Evolutionary conservation across 1,140 invertebrate genomes (phyloP).

Genomic region (Meloidogyne floridensis): DNA sequence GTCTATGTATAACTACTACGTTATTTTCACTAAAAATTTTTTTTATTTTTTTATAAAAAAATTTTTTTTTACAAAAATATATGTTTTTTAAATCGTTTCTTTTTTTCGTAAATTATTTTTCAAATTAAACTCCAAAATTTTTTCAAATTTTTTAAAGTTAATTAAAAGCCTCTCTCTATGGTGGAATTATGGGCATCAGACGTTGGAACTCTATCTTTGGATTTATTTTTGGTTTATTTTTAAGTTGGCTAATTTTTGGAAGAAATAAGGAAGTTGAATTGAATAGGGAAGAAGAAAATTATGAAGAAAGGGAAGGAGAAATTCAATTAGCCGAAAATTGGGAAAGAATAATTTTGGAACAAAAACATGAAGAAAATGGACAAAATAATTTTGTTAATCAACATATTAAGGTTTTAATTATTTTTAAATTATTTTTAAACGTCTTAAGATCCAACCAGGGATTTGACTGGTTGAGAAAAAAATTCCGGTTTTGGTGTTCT

Average conservation of each 20-base stretch:
- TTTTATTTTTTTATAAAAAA: too few relatives aligned
- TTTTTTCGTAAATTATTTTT: too few relatives aligned
- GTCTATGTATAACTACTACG: too few relatives aligned
- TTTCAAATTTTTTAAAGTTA: too few relatives aligned
- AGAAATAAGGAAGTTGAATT: neutral
- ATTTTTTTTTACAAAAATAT: too few relatives aligned
- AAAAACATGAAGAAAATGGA: neutral
- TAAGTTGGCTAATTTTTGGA: slow-evolving; percentile 16
- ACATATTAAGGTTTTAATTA: neutral
- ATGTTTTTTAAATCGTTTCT: too few relatives aligned
- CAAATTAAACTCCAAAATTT: too few relatives aligned
- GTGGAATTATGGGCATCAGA: neutral
- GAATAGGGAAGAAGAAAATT: neutral
- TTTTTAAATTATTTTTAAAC: neutral
- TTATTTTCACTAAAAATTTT: too few relatives aligned
- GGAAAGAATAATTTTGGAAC: slow-evolving; percentile 17
- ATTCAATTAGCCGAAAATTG: slow-evolving; percentile 22
- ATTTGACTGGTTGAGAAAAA: too few relatives aligned
- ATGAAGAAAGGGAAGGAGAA: neutral
- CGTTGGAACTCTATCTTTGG: neutral
- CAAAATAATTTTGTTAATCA: neutral
- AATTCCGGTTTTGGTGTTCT: too few relatives aligned
- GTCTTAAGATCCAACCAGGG: neutral
- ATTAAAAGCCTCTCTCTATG: neutral
- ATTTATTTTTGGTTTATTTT: slow-evolving; percentile 16